These are phyloP conservation scores for Psettodes erumei DNA, from an alignment of 2,113 vertebrate species.

Conservation along the genomic window DNA sequence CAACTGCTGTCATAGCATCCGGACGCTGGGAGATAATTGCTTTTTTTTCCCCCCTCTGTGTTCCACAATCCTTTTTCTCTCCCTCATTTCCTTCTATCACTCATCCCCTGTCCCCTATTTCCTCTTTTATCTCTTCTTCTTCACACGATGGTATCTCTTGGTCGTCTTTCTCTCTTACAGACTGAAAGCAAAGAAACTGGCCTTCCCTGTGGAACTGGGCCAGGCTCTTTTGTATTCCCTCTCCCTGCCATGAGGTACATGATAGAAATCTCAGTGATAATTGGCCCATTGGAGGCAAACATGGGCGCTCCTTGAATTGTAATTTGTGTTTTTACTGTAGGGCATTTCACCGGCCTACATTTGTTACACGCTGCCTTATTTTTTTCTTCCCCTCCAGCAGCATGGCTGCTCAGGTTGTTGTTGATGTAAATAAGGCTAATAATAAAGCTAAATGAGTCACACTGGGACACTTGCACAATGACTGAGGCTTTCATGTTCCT, in stretches of 20 bases:
- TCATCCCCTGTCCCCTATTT: constrained; percentile 42
- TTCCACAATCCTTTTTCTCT: constrained; percentile 30
- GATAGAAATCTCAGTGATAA: constrained; percentile 44
- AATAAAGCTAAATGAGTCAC: constrained; percentile 26
- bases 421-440: constrained; percentile 7
- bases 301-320: constrained; percentile 15
- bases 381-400: background rate
- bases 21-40: constrained; percentile 72
- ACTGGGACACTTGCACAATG: constrained; percentile 1
- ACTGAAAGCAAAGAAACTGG: constrained; percentile 35
- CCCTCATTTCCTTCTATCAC: constrained; percentile 66
- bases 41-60: constrained; percentile 43
- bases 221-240: constrained; percentile 23
- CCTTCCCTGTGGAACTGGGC: constrained; percentile 10
- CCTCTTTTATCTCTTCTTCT: constrained; percentile 27
- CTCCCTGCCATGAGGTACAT: constrained; percentile 12
- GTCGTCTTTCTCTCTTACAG: background rate
- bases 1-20: constrained; percentile 71
- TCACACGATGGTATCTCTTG: constrained; percentile 36
- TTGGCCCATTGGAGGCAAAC: constrained; percentile 19
- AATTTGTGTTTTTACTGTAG: constrained; percentile 13
- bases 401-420: constrained; percentile 20
- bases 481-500: constrained; percentile 32
- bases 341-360: constrained; percentile 13
- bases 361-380: constrained; percentile 17